These are phyloP conservation scores for Propithecus coquereli DNA, from an alignment of 2,113 vertebrate genomes.

Conservation along the genomic window DNA sequence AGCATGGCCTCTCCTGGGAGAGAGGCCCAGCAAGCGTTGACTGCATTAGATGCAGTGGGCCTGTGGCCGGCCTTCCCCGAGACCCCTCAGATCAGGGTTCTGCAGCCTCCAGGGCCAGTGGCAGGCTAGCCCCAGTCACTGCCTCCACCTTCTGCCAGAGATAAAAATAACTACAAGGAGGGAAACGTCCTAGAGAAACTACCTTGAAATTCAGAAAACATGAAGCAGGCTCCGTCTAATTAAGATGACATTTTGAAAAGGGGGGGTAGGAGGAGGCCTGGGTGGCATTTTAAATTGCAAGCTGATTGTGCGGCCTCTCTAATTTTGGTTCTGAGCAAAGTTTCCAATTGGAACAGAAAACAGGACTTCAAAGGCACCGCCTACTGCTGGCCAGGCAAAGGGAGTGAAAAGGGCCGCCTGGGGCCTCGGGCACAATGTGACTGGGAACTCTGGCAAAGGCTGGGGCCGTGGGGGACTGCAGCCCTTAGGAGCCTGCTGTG, in stretches of 20 bases:
- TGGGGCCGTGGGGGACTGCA: neutral
- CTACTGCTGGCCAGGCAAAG: neutral
- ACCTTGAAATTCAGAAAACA: slow-evolving; percentile 60
- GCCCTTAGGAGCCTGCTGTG: slow-evolving; percentile 30
- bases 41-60: neutral
- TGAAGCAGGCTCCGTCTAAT: slow-evolving; percentile 29
- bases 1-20: neutral
- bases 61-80: neutral
- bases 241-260: neutral
- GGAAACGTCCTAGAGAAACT: slow-evolving; percentile 68
- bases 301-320: slow-evolving; percentile 33
- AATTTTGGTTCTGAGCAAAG: slow-evolving; percentile 55
- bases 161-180: slow-evolving; percentile 69
- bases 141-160: slow-evolving; percentile 53
- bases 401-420: slow-evolving; percentile 63
- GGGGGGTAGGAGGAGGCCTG: rapidly evolving
- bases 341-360: slow-evolving; percentile 58
- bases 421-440: slow-evolving; percentile 55
- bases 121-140: slow-evolving; percentile 57
- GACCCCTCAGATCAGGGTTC: neutral
- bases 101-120: slow-evolving; percentile 30
- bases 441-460: slow-evolving; percentile 37
- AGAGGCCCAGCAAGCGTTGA: neutral
- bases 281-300: neutral
- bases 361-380: slow-evolving; percentile 60